Evolutionary conservation across 2,113 vertebrate species (phyloP).

Genomic region (Apodemus speciosus): DNA sequence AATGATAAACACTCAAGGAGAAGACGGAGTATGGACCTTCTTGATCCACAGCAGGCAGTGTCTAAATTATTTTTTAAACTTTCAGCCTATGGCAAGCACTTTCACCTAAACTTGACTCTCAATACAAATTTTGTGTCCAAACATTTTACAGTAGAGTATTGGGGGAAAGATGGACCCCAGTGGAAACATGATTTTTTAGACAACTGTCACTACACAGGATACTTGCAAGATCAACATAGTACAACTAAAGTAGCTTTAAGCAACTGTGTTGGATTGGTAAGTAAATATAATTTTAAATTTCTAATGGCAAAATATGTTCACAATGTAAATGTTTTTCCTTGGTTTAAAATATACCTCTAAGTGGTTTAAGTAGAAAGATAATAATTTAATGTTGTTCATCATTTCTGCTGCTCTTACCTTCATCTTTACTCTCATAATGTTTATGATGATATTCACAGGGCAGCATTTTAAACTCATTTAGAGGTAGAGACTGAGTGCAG

Average conservation of each 20-base stretch:
- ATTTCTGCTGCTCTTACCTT: slow-evolving; percentile 48
- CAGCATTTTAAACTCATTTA: not conserved
- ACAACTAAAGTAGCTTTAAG: slow-evolving; percentile 96
- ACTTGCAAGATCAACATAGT: slow-evolving; percentile 91
- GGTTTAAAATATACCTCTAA: not conserved
- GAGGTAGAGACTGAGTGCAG: not conserved
- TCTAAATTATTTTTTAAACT: slow-evolving; percentile 97
- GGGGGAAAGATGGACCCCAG: slow-evolving; percentile 94
- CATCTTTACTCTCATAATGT: slow-evolving; percentile 28
- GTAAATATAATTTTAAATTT: slow-evolving; percentile 82
- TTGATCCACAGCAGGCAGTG: slow-evolving; percentile 88
- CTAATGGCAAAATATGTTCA: slow-evolving; percentile 45
- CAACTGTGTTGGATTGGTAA: slow-evolving; percentile 98
- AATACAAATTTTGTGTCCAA: slow-evolving; percentile 97
- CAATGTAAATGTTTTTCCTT: slow-evolving; percentile 56
- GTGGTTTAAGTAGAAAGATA: slow-evolving; percentile 1
- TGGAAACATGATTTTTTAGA: slow-evolving; percentile 93
- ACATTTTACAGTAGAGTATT: slow-evolving; percentile 98
- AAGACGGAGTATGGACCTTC: slow-evolving; percentile 89
- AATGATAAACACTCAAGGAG: slow-evolving; percentile 92
- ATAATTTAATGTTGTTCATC: slow-evolving; percentile 23
- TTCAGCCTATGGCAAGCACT: slow-evolving; percentile 98
- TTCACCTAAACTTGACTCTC: slow-evolving; percentile 98
- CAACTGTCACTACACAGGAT: slow-evolving; percentile 96
- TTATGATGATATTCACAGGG: slow-evolving; percentile 16